A percentile compares a stretch with the other conserved stretches of the same genome.
phyloP scores from a whole-genome alignment of 2,797 vertebrate species.

The Chelonia mydas region DNA sequence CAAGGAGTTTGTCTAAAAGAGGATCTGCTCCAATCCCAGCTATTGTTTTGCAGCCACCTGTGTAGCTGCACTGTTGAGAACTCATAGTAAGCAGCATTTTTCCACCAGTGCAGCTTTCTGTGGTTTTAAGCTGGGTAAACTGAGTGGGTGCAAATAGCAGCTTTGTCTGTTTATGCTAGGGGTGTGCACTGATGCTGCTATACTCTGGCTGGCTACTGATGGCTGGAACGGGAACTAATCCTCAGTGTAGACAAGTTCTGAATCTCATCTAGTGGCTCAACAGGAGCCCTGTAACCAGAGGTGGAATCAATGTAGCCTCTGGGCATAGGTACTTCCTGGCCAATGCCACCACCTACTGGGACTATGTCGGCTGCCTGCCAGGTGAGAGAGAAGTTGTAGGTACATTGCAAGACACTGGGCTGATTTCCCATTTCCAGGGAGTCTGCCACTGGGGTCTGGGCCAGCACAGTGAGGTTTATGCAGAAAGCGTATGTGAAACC shows the following conservation, averaged over 20 bases:
- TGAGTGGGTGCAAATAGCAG: neutral
- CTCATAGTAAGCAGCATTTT: neutral
- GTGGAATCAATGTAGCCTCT: neutral
- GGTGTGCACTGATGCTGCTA: neutral
- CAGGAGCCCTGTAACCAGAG: neutral
- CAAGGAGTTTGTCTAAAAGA: slow-evolving; percentile 22
- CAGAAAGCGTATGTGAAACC: no score
- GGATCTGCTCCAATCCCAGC: neutral
- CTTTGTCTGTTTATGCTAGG: neutral
- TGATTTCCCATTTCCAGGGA: neutral
- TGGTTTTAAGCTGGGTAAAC: neutral
- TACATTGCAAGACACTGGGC: neutral
- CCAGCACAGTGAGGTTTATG: no score
- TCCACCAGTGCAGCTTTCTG: neutral
- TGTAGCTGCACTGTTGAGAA: neutral
- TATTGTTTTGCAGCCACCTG: neutral
- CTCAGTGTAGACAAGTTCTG: neutral
- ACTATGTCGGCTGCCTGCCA: neutral
- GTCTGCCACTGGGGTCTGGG: no score
- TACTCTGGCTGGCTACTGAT: neutral
- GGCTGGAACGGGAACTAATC: neutral
- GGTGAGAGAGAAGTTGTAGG: neutral
- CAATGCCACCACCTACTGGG: neutral
- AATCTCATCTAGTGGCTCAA: neutral
- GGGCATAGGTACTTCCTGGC: neutral